Evolutionary conservation across 2,888 invertebrate species (phyloP), one percentile per base, ranked within the genome.

Genomic region (Sesia apiformis): DNA sequence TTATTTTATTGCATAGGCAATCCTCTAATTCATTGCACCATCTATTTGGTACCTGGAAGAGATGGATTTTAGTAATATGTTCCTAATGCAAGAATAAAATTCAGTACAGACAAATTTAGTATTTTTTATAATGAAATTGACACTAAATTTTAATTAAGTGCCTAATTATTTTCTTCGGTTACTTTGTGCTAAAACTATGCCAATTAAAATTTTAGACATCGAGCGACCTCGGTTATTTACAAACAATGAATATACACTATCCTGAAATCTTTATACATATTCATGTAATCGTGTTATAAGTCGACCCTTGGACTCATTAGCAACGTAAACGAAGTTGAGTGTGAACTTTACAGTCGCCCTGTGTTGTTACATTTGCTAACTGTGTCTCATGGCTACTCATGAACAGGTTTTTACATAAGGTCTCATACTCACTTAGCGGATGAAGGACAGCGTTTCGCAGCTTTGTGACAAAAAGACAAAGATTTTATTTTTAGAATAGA

Each of bases 201-300:
- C 67, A 61, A 72, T 76, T 76, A 69, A 68, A 74, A 77, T 80
- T 74, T 76, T 70, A 72, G 67, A 72, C 67, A 65, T 63, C 62
- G 67, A 70, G 66, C 66, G 61, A 65, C 69, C 70, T 70, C 73
- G 73, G 76, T 75, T 77, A 80, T 81, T 76, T 76, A 73, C 70
- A 46, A 46, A 69, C 67, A 75, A 71, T 67, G 72, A 63, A 67
- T 72, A 70, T 72, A 71, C 73, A 79, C 77, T 77, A 80, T 78
- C 74, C 75, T 76, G 69, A 78, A 78, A 81, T 78, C 76, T 69
- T 65, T 72, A 73, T 81, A 74, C 80, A 83, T 84, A 84, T 84
- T 83, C 80, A 84, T 82, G 76, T 73, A 71, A 67, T 69, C 69
- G 76, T 70, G 79, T 77, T 76, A 76, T 75, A 76, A 76, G 67